A percentile compares a stretch with the other conserved stretches of the same genome.
phyloP scores from a whole-genome alignment of 2,113 vertebrate genomes.

The Anhinga rufa region DNA sequence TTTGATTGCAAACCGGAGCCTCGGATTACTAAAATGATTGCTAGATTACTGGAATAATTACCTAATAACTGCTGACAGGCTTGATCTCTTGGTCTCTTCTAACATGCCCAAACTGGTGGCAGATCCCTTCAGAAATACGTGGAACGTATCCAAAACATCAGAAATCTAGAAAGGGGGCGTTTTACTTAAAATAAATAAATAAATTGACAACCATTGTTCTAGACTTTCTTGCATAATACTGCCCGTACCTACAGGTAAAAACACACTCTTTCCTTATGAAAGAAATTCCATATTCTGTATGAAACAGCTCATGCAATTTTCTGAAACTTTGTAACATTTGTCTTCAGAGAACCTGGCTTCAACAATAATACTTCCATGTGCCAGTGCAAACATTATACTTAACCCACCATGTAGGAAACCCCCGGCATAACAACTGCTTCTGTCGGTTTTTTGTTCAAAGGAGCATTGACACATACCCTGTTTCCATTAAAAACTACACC shows the following conservation, averaged over 20 bases:
- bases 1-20: background rate
- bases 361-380: background rate
- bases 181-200: background rate
- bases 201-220: background rate
- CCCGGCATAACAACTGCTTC: background rate
- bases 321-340: background rate
- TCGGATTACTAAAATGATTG: background rate
- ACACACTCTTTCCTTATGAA: background rate
- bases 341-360: background rate
- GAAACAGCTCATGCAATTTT: background rate
- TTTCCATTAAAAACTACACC: background rate
- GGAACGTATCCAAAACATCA: background rate
- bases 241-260: background rate
- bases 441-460: background rate
- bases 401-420: background rate
- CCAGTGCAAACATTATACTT: background rate
- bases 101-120: background rate
- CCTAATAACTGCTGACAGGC: slow-evolving; percentile 11
- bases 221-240: background rate
- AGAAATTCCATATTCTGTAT: background rate
- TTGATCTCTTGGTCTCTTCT: background rate
- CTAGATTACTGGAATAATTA: background rate
- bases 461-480: background rate
- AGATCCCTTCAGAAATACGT: background rate
- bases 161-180: background rate